Evolutionary conservation across 1,140 invertebrate genomes (phyloP), one percentile per base, ranked within the genome.

Genomic region (Colletes latitarsis): DNA sequence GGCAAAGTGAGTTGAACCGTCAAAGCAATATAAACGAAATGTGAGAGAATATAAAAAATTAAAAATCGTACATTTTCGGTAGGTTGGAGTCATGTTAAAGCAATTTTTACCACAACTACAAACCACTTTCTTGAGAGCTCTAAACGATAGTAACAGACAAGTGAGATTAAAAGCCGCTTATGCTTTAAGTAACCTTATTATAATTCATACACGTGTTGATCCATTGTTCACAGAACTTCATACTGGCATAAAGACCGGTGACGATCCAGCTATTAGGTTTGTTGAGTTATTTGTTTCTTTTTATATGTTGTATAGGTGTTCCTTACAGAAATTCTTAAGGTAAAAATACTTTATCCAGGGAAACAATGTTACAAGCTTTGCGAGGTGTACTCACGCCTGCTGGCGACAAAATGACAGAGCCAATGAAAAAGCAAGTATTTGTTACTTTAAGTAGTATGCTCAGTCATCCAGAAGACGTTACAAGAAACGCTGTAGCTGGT

Each of bases 31-130:
- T 19, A 17, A 12, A 5, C 46, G 0, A 0, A 21, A 39, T 52
- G 55, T 49, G 6, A 12, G 5, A 19, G 30, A 8, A 68, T 6
- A 30, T 53, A 19, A 0, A 21, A 43, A 74, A 57, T 49, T 58
- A 6, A 30, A 9, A 30, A n/a, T n/a, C 52, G 3, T 52, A 19
- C 43, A 9, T 5, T 75, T 71, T 83, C 87, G 84, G 85, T 86
- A 97, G 96, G 97, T 98, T 78, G 98, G 98, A 19, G 95, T 96
- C 12, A 97, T 98, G 95, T 92, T 99, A 90, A 99, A 99, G 93
- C 98, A 99, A 90, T 99, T 99, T 93, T 94, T 99, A 88, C 99
- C 99, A 14, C 99, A 99, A 94, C 94, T 99, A 12, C 98, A 99
- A 95, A 99, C 98, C 21, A 99, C 99, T 6, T 99, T 99, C 93